Evolutionary conservation across 2,797 vertebrate genomes (phyloP).

Genomic region (Fundulus diaphanus): DNA sequence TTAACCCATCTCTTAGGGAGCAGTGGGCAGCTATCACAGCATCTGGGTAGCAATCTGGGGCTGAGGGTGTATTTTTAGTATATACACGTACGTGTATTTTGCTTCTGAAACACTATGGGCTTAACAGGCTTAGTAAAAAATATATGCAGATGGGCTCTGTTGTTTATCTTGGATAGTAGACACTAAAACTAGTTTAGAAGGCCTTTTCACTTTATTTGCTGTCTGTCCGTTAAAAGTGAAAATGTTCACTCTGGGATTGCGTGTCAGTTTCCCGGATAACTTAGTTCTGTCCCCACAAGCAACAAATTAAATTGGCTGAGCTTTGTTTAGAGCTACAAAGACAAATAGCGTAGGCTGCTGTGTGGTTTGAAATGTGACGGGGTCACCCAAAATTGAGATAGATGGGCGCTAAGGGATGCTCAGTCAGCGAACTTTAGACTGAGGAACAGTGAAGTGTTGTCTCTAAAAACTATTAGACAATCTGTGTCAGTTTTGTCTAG

Average conservation of each 20-base stretch:
- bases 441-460: slow-evolving; percentile 5
- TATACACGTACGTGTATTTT: no score
- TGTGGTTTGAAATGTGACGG: slow-evolving; percentile 39
- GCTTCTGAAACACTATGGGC: no score
- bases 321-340: slow-evolving; percentile 39
- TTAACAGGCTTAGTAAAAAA: no score
- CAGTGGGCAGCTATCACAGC: no score
- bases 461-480: neutral
- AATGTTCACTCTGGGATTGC: slow-evolving; percentile 22
- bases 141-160: no score
- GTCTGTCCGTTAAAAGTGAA: neutral
- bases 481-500: slow-evolving; percentile 9
- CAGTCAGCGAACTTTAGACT: slow-evolving; percentile 12
- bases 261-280: slow-evolving; percentile 36
- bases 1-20: no score
- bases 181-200: neutral
- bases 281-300: slow-evolving; percentile 42
- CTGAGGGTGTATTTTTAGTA: no score
- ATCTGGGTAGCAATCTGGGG: no score
- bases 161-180: no score
- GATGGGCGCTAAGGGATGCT: slow-evolving; percentile 15
- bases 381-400: slow-evolving; percentile 18
- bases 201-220: neutral
- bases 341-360: slow-evolving; percentile 36
- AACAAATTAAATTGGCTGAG: slow-evolving; percentile 43